A percentile compares a stretch with the other conserved stretches of the same genome.
These are phyloP conservation scores for Lithobates pipiens DNA, from an alignment of 2,797 vertebrate species.

Conservation along the genomic window DNA sequence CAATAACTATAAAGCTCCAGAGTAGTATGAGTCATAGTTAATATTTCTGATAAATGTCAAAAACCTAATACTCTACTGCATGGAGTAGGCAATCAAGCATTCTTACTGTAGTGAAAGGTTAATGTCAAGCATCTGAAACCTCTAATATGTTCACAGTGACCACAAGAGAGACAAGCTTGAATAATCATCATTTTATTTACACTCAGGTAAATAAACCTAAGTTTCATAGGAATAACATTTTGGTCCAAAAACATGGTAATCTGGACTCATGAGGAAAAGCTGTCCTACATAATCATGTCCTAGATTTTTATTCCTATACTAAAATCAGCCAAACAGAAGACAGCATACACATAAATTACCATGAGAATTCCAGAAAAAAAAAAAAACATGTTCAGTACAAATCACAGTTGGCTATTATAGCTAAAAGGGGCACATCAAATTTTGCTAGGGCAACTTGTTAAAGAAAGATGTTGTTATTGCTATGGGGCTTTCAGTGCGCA, in stretches of 20 bases:
- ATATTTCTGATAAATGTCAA: slow-evolving; percentile 24
- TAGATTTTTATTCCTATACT: slow-evolving; percentile 15
- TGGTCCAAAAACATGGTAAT: slow-evolving; percentile 25
- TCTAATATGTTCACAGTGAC: slow-evolving; percentile 5
- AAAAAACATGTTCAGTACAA: slow-evolving; percentile 6
- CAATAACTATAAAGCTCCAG: background rate
- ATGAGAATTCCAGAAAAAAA: background rate
- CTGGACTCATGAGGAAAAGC: slow-evolving; percentile 18
- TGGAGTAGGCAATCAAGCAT: background rate
- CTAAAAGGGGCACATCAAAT: too few species aligned
- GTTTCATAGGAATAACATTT: slow-evolving; percentile 16
- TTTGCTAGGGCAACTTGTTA: too few species aligned
- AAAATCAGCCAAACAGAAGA: slow-evolving; percentile 8
- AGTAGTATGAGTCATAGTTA: background rate
- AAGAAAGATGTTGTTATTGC: too few species aligned
- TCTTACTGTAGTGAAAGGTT: slow-evolving; percentile 18
- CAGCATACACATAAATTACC: background rate
- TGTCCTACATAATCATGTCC: slow-evolving; percentile 46
- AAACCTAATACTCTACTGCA: background rate
- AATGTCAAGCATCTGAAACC: background rate
- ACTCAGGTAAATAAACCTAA: slow-evolving; percentile 29
- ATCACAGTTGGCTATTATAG: background rate
- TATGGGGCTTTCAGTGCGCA: too few species aligned
- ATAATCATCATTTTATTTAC: slow-evolving; percentile 13
- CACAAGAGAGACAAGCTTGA: background rate